Conservation (phyloP, 2,113 vertebrate genomes). For the Furnarius figulus region DNA sequence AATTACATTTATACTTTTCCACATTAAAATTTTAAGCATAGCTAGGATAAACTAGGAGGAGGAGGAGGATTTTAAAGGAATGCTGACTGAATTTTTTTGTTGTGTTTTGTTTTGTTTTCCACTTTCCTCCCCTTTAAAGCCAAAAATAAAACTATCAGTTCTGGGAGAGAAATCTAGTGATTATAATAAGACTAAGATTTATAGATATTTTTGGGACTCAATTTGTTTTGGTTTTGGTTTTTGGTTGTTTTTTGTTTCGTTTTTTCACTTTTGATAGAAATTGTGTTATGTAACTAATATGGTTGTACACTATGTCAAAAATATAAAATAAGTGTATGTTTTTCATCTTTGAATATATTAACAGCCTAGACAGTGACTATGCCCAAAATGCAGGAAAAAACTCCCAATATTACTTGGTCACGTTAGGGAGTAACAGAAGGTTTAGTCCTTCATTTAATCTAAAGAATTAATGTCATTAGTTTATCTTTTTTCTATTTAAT, state of each 20-base stretch:
- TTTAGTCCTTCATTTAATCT: background rate
- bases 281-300: background rate
- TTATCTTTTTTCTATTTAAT: background rate
- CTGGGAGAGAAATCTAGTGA: background rate
- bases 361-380: background rate
- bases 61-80: background rate
- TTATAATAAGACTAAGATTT: background rate
- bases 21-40: background rate
- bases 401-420: background rate
- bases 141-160: background rate
- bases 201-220: background rate
- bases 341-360: background rate
- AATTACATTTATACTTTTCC: background rate
- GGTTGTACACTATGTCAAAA: background rate
- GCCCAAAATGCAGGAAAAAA: background rate
- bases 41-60: background rate
- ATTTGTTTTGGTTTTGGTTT: background rate
- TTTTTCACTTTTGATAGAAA: background rate
- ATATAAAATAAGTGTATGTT: background rate
- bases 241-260: background rate
- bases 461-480: background rate
- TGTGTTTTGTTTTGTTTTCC: background rate
- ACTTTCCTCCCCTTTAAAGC: background rate
- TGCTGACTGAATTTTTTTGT: background rate
- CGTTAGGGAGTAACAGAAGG: background rate